Percentiles rank a stretch among this genome's conserved stretches.
Conservation (phyloP, 2,113 vertebrate genomes). For the Bufo gargarizans region DNA sequence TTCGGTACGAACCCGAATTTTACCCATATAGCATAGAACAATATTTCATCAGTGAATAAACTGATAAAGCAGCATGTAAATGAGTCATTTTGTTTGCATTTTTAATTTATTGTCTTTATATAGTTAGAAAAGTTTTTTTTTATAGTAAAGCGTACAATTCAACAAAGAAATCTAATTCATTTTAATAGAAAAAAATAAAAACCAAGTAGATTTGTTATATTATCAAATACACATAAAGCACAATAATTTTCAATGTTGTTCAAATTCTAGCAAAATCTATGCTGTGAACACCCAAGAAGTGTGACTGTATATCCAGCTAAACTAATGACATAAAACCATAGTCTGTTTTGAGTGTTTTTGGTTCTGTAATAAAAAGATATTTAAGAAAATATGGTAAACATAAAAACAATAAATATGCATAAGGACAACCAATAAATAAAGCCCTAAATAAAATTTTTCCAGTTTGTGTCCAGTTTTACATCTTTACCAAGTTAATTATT, state of each 20-base stretch:
- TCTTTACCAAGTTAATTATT: neutral
- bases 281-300: neutral
- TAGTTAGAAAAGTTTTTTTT: neutral
- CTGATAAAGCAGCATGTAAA: too few relatives aligned
- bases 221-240: neutral
- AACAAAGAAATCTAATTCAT: neutral
- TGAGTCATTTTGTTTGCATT: neutral
- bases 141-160: constrained; percentile 2
- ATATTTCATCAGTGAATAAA: too few relatives aligned
- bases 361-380: neutral
- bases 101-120: neutral
- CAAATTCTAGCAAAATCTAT: neutral
- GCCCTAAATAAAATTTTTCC: neutral
- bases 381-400: neutral
- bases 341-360: neutral
- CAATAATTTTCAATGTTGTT: neutral
- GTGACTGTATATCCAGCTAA: neutral
- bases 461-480: neutral
- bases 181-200: neutral
- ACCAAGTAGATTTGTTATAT: neutral
- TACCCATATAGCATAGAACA: too few relatives aligned
- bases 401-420: neutral
- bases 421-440: neutral
- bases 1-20: too few relatives aligned
- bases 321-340: neutral